phyloP scores from a whole-genome alignment of 2,113 vertebrate genomes.

The Pedetes capensis region DNA sequence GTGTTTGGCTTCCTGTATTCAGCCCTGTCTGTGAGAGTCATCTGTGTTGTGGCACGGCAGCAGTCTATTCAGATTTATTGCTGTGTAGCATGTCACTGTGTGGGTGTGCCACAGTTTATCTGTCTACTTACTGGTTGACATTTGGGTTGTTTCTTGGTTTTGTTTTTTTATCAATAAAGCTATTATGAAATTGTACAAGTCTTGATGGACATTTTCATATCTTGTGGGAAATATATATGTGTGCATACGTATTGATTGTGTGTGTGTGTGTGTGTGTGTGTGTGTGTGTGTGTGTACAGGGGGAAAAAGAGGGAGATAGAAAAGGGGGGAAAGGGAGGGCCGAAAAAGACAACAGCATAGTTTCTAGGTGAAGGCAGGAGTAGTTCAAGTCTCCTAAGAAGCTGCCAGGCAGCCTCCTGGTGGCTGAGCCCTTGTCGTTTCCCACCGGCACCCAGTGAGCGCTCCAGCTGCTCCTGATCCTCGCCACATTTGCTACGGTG shows the following conservation, averaged over 20 bases:
- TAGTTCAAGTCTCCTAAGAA: neutral
- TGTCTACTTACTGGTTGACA: neutral
- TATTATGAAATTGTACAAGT: neutral
- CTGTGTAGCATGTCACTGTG: neutral
- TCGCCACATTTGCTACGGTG: neutral
- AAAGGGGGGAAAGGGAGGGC: no score
- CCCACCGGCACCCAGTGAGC: fast-evolving
- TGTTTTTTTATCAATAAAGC: neutral
- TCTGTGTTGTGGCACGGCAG: neutral
- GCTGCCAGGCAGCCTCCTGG: neutral
- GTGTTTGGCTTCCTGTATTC: neutral
- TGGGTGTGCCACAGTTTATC: neutral
- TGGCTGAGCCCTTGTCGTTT: fast-evolving
- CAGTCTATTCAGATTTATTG: fast-evolving
- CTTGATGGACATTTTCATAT: neutral
- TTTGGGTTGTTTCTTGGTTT: neutral
- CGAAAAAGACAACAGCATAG: neutral
- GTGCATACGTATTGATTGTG: no score
- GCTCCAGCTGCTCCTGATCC: neutral
- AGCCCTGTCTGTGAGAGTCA: neutral
- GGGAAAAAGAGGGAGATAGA: no score
- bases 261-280: neutral
- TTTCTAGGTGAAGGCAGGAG: neutral
- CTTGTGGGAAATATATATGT: neutral
- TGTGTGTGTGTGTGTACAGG: neutral